Evolutionary conservation across 2,888 invertebrate species (phyloP), one percentile per base, ranked within the genome.

Genomic region (Eledone cirrhosa): DNA sequence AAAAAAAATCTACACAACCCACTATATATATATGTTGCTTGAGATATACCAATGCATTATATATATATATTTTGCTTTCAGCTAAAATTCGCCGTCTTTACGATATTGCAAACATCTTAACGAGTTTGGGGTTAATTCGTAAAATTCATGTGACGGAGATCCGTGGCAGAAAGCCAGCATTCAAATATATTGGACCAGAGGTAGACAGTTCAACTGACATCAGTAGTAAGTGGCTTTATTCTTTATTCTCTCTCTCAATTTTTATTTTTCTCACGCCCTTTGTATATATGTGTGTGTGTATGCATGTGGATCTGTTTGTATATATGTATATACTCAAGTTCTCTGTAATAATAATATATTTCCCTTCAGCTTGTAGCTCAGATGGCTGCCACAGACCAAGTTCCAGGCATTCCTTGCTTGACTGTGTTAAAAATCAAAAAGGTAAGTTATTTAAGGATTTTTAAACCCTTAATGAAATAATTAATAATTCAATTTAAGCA

Each of bases 81-180:
- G 94, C 94, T 48, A 94, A 94, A 92, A 93, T 94, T 81, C 92
- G 95, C 81, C 92, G 95, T 83, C 92, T 95, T 48, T 95, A 95
- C 90, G 95, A 95, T 89, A 94, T 95, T 85, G 94, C 95, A 80
- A 95, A 95, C 91, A 94, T 95, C 83, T 92, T 95, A 85, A 94
- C 94, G 83, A 94, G 94, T 81, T 93, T 95, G 89, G 93, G 93
- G 85, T 92, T 95, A 83, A 94, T 95, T 87, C 93, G 93, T 88
- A 94, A 94, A 90, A 93, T 94, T 80, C 91, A 91, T 82, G 93
- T 93, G 80, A 93, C 93, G 84, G 92, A 91, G 91, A 90, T 93
- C 91, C 89, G 92, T 59, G 91, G 93, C 85, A 93, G 93, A 85
- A 94, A 94, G 88, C 94, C 94, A 82, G 93, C 94, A 80, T 94